phyloP scores from a whole-genome alignment of 2,113 vertebrate species.

The Chloropsis hardwickii region DNA sequence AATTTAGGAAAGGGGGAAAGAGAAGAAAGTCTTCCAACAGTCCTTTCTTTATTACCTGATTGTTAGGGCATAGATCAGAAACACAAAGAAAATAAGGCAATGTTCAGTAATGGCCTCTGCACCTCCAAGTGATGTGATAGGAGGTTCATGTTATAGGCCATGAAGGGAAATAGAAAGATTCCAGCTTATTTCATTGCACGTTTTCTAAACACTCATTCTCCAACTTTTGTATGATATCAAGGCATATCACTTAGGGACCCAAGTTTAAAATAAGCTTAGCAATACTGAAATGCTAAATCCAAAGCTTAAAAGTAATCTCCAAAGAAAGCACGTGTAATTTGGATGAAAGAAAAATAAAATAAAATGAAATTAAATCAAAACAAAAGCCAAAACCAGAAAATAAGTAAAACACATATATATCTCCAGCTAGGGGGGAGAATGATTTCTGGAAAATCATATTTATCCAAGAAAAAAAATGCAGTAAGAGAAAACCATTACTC shows the following conservation, averaged over 20 bases:
- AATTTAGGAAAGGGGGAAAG: neutral
- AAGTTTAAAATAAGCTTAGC: neutral
- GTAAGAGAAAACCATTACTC: neutral
- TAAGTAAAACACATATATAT: neutral
- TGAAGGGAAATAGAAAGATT: neutral
- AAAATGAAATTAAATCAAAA: neutral
- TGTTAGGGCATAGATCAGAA: neutral
- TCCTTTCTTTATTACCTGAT: neutral
- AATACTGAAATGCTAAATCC: neutral
- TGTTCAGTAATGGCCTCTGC: neutral
- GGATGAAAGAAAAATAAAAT: neutral
- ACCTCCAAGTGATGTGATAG: neutral
- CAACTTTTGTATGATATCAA: neutral
- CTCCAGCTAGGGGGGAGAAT: accelerated
- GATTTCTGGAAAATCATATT: neutral
- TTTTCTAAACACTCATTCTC: neutral
- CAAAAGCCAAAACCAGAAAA: neutral
- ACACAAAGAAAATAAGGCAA: neutral
- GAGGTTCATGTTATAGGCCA: neutral
- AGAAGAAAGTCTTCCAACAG: neutral
- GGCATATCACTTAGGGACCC: neutral
- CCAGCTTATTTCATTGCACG: neutral
- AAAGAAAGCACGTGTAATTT: neutral
- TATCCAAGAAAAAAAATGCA: neutral
- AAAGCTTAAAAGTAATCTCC: neutral